These are phyloP conservation scores for Platycercus adscitus DNA, from an alignment of 2,113 vertebrate genomes.

Conservation along the genomic window DNA sequence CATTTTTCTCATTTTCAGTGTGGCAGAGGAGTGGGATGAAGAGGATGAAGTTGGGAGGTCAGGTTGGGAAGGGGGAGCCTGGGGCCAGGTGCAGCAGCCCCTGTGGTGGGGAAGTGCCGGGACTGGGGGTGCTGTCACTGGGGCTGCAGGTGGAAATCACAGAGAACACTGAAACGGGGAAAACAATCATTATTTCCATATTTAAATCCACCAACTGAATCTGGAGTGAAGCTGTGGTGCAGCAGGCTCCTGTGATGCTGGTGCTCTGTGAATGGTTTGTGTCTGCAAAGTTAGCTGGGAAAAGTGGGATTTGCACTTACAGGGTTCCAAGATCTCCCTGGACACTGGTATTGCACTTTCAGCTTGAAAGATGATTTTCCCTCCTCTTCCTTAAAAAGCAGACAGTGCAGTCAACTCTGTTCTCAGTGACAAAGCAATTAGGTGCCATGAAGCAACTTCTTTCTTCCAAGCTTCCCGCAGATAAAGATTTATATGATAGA, in stretches of 20 bases:
- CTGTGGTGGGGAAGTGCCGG: background rate
- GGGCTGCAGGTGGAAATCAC: too few species aligned
- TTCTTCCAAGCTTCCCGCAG: slow-evolving; percentile 54
- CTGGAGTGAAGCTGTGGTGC: accelerated
- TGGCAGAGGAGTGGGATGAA: accelerated
- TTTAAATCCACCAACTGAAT: background rate
- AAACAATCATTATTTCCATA: background rate
- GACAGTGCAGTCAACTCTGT: background rate
- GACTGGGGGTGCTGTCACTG: background rate
- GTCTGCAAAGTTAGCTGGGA: background rate
- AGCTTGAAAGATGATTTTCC: background rate
- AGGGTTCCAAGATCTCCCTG: background rate
- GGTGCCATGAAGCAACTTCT: background rate
- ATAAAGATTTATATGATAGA: slow-evolving; percentile 50
- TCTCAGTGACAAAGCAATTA: slow-evolving; percentile 44
- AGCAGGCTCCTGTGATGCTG: accelerated
- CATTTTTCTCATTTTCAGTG: accelerated
- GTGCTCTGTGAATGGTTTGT: accelerated
- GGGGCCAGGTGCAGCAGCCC: background rate
- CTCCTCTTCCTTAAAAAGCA: background rate
- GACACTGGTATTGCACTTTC: background rate
- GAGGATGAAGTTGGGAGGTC: background rate
- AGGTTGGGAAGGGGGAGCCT: background rate
- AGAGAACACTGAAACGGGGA: background rate
- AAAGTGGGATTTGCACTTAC: background rate